phyloP scores from a whole-genome alignment of 2,113 vertebrate species.

The Psilopogon haemacephalus region DNA sequence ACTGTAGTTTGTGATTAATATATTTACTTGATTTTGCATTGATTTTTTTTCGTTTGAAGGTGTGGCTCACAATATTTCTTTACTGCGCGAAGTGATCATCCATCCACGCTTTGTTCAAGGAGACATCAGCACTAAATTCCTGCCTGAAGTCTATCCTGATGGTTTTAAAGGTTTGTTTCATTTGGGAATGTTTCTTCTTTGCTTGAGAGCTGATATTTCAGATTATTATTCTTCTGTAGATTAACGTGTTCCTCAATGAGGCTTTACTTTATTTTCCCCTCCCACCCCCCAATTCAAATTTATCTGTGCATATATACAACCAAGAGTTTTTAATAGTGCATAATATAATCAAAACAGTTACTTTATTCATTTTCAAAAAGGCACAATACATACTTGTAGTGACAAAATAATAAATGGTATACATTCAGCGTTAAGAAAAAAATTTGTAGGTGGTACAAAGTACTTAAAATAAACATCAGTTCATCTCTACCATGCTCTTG shows the following conservation, averaged over 20 bases:
- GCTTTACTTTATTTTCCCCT: not conserved
- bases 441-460: not conserved
- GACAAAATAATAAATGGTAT: not conserved
- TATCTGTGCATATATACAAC: not conserved
- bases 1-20: not conserved
- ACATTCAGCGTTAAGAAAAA: not conserved
- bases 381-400: not conserved
- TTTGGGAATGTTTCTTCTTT: not conserved
- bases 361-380: not conserved
- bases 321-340: not conserved
- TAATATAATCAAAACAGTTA: not conserved
- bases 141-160: constrained; percentile 93
- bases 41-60: constrained; percentile 76
- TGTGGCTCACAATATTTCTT: constrained; percentile 95
- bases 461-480: not conserved
- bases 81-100: constrained; percentile 91
- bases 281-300: not conserved
- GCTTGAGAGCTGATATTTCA: not conserved
- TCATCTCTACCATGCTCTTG: not conserved
- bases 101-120: constrained; percentile 91
- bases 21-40: not conserved
- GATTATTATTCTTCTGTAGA: not conserved
- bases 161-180: constrained; percentile 89
- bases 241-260: not conserved
- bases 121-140: constrained; percentile 95